phyloP scores from a whole-genome alignment of 2,888 invertebrate species.

The Cistogaster globosa region DNA sequence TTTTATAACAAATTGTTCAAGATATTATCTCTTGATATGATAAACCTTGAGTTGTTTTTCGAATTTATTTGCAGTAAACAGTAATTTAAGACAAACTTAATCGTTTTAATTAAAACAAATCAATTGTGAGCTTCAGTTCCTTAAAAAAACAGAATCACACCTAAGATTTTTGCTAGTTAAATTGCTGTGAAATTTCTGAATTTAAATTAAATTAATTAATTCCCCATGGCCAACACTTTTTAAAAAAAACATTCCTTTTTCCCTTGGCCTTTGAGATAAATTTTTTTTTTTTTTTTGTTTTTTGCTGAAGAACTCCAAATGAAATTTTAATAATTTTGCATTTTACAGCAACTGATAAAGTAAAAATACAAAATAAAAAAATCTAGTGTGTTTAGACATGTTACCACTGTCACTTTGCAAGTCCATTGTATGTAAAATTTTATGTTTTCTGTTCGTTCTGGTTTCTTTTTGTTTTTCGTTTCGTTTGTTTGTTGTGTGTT shows the following conservation, averaged over 20 bases:
- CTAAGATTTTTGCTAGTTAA: neutral
- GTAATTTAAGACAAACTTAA: too few relatives aligned
- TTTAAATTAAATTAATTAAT: constrained; percentile 72
- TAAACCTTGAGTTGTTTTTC: too few relatives aligned
- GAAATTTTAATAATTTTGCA: constrained; percentile 69
- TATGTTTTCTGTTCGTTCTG: constrained; percentile 35
- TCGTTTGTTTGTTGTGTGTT: constrained; percentile 13
- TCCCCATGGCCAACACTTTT: constrained; percentile 72
- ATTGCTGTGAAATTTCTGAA: constrained; percentile 10
- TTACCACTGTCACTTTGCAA: constrained; percentile 70
- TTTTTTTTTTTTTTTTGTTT: neutral
- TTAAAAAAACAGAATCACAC: too few relatives aligned
- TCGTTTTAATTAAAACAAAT: too few relatives aligned
- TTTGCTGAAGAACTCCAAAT: constrained; percentile 4
- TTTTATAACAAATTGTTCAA: too few relatives aligned
- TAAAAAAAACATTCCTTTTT: constrained; percentile 11
- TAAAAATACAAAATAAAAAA: constrained; percentile 15
- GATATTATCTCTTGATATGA: too few relatives aligned
- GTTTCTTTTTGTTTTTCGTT: neutral
- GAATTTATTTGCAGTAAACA: too few relatives aligned
- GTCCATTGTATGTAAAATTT: constrained; percentile 71
- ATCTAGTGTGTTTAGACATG: constrained; percentile 70
- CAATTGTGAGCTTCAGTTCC: too few relatives aligned
- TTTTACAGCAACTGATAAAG: constrained; percentile 38
- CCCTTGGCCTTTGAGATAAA: neutral